phyloP scores from a whole-genome alignment of 2,797 vertebrate genomes.

The Orientallactaga sibirica region DNA sequence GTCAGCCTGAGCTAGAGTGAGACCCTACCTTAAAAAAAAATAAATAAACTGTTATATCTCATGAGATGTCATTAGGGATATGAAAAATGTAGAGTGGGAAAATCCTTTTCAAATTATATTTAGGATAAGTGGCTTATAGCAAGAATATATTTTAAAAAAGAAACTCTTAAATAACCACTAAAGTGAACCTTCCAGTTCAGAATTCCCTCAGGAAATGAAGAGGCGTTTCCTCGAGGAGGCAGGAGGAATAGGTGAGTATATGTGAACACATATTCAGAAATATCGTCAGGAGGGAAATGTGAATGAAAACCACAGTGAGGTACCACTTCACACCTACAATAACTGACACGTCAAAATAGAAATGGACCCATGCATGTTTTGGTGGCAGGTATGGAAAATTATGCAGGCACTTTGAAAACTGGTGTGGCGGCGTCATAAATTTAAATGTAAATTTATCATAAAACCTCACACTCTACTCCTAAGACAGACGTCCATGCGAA shows the following conservation, averaged over 20 bases:
- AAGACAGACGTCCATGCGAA: background rate
- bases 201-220: background rate
- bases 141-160: background rate
- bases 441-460: conserved; percentile 27
- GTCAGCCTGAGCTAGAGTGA: no score
- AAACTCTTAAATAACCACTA: background rate
- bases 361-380: background rate
- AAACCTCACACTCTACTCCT: conserved; percentile 21
- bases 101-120: background rate
- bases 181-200: background rate
- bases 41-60: background rate
- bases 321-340: background rate
- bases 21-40: background rate
- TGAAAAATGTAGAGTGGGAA: background rate
- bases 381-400: background rate
- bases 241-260: background rate
- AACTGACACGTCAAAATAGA: background rate
- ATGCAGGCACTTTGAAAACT: background rate
- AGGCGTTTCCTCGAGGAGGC: background rate
- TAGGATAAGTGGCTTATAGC: background rate
- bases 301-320: background rate
- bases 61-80: background rate
- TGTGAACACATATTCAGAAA: background rate
- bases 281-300: background rate
- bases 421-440: background rate